Evolutionary conservation across 1,140 invertebrate species (phyloP), one percentile per base, ranked within the genome.

Genomic region (Pseudachorutes palmiensis): DNA sequence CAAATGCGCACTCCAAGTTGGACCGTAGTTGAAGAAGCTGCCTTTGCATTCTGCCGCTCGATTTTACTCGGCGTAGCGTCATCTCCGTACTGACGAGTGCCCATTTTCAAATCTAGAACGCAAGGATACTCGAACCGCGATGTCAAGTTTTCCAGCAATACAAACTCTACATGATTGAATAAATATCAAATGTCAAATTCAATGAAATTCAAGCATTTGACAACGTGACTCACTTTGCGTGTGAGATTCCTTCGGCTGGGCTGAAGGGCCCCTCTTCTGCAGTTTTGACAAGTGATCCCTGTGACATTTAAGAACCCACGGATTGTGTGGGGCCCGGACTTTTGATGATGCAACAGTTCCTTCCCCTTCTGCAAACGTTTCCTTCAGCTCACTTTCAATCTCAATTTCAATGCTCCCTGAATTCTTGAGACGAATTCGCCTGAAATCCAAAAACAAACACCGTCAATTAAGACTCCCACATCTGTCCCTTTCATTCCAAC

Each of bases 71-170:
- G 78, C 14, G 80, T 76, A 12, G 82, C 83, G 74, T 83, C 80
- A 74, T 85, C 84, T 16, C 83, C 83, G 75, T 86, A 82, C 71
- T 86, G 84, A 36, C 83, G 73, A 5, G 82, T 84, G 16, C 85
- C 85, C 83, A 87, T 84, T 76, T 87, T 87, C 60, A 87, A 76
- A 75, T 87, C 85, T 51, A 87, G 76, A 33, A 86, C 79, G 76
- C 83, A 85, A 0, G 78, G 78, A 57, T 76, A 75, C 60, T 75
- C 72, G 58, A 78, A 83, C 31, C 79, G 77, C 62, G 77, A 79
- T 28, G 82, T 81, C 24, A 87, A 75, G 76, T 87, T 86, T 75
- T 87, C 85, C 48, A 87, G 75, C 45, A 86, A 74, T 55, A 87
- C 81, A 74, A 85, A 87, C 74, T 83, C 83, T 83, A 70, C 30